Conservation (phyloP, 2,113 vertebrate species). For the Sus scrofa region T2T-Sscrofa CM000812.6:260517001-260517500, state of each 20-base stretch:
- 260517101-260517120: background rate
- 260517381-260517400: background rate
- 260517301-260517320: background rate
- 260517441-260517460: background rate
- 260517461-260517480: background rate
- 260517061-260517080: background rate
- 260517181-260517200: background rate
- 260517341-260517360: background rate
- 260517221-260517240: background rate
- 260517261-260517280: background rate
- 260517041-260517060: background rate
- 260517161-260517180: background rate
- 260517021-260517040: background rate
- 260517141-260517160: background rate
- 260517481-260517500: background rate
- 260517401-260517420: background rate
- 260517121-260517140: background rate
- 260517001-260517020: background rate
- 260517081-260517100: background rate
- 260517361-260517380: background rate
- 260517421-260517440: background rate
- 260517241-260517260: background rate
- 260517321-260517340: background rate
- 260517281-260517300: background rate
- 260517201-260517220: background rate